These are phyloP conservation scores for Pogonus chalceus DNA, from an alignment of 1,140 invertebrate genomes.

Conservation along the genomic window DNA sequence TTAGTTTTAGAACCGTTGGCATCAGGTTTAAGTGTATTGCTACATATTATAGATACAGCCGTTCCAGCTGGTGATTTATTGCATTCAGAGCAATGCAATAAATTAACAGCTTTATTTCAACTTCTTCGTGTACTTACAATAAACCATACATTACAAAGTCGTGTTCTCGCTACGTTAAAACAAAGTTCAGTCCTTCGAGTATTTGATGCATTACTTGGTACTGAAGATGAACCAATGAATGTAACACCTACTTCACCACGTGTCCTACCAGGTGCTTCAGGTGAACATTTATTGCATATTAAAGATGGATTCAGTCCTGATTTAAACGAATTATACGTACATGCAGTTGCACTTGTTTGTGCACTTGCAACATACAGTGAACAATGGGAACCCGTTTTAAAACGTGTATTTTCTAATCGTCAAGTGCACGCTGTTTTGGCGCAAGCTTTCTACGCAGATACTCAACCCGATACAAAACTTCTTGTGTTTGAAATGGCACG, in stretches of 20 bases:
- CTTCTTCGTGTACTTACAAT: slow-evolving; percentile 38
- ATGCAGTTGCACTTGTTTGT: slow-evolving; percentile 37
- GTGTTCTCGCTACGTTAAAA: slow-evolving; percentile 23
- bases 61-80: slow-evolving; percentile 20
- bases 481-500: slow-evolving; percentile 38
- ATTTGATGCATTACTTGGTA: neutral
- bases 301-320: neutral
- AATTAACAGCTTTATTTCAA: slow-evolving; percentile 36
- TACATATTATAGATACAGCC: slow-evolving; percentile 18
- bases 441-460: slow-evolving; percentile 38
- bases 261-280: too few species aligned
- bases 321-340: slow-evolving; percentile 31
- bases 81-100: too few species aligned
- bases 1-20: slow-evolving; percentile 21
- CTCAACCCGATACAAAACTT: slow-evolving; percentile 36
- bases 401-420: slow-evolving; percentile 1
- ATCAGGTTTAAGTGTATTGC: slow-evolving; percentile 22
- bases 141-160: slow-evolving; percentile 26
- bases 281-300: too few species aligned
- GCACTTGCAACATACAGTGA: slow-evolving; percentile 36
- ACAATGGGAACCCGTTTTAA: slow-evolving; percentile 29
- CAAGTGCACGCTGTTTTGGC: slow-evolving; percentile 43
- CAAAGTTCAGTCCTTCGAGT: neutral
- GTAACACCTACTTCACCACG: neutral
- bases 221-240: neutral